These are phyloP conservation scores for Morpho achilles DNA, from an alignment of 2,888 invertebrate species.

Conservation along the genomic window DNA sequence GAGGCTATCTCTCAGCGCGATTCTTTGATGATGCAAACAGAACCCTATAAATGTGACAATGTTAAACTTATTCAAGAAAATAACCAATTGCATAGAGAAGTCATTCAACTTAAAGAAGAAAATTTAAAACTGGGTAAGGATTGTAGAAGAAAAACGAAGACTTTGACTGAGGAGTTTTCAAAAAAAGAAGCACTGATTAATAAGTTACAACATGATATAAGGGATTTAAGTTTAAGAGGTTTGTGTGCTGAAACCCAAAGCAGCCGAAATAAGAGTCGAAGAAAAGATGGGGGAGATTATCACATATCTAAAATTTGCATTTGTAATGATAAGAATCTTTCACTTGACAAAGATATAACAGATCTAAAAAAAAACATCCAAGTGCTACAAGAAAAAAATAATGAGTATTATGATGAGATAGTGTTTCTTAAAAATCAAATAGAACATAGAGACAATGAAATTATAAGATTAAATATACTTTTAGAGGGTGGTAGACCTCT, in stretches of 20 bases:
- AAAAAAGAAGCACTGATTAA: slow-evolving; percentile 68
- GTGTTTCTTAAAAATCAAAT: slow-evolving; percentile 58
- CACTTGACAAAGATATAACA: slow-evolving; percentile 61
- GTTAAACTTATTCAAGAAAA: slow-evolving; percentile 86
- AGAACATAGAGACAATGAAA: slow-evolving; percentile 83
- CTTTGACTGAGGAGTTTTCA: slow-evolving; percentile 81
- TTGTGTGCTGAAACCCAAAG: slow-evolving; percentile 69
- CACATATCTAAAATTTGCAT: slow-evolving; percentile 42
- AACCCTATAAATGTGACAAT: slow-evolving; percentile 91
- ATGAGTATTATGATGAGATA: slow-evolving; percentile 59
- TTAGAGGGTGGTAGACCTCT: slow-evolving; percentile 86
- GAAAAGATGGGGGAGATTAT: slow-evolving; percentile 46
- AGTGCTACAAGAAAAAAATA: slow-evolving; percentile 63
- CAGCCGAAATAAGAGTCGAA: slow-evolving; percentile 60
- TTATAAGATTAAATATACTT: slow-evolving; percentile 82
- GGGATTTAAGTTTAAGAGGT: slow-evolving; percentile 65
- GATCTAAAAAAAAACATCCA: slow-evolving; percentile 66
- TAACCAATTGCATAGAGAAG: slow-evolving; percentile 84
- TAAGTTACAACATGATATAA: slow-evolving; percentile 64
- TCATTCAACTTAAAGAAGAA: slow-evolving; percentile 82
- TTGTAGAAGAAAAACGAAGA: slow-evolving; percentile 80
- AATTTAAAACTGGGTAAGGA: slow-evolving; percentile 79
- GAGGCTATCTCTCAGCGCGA: slow-evolving; percentile 85
- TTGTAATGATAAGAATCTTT: slow-evolving; percentile 46
- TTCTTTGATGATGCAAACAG: slow-evolving; percentile 83